A percentile compares a stretch with the other conserved stretches of the same genome.
Conservation (phyloP, 37 sponge, comb jelly and placozoan species). For the Spongilla lacustris region DNA sequence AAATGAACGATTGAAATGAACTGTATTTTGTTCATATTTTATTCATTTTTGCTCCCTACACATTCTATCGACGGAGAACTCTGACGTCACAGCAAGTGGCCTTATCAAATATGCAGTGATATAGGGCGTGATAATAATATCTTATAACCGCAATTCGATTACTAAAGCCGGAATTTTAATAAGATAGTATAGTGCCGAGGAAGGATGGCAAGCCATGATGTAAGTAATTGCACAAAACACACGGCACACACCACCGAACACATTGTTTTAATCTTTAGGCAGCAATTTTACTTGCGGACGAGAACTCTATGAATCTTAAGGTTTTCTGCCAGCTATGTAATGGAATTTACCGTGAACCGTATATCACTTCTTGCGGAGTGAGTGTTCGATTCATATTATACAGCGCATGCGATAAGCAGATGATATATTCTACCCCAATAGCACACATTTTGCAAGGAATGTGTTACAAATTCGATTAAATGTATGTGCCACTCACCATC, state of each 20-base stretch:
- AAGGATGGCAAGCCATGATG: not conserved
- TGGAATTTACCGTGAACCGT: conserved; percentile 66
- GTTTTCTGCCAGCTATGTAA: conserved; percentile 78
- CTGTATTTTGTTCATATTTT: no score
- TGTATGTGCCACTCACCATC: conserved; percentile 4
- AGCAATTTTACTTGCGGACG: conserved; percentile 55
- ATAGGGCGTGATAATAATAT: not conserved
- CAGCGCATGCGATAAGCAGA: no score
- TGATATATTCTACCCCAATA: conserved; percentile 9
- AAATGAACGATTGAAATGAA: not conserved
- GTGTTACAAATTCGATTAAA: conserved; percentile 35
- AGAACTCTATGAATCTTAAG: conserved; percentile 55
- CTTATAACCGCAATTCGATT: no score
- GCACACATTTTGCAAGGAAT: conserved; percentile 77
- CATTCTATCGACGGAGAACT: no score
- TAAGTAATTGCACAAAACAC: not conserved
- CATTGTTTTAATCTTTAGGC: conserved; percentile 12
- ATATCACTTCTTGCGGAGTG: conserved; percentile 87
- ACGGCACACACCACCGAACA: not conserved
- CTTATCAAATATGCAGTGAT: no score
- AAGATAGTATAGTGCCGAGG: no score
- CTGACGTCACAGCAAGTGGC: no score
- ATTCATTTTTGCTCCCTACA: not conserved
- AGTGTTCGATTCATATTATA: conserved; percentile 6
- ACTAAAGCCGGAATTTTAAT: no score